phyloP scores from a whole-genome alignment of 2,797 vertebrate genomes.

The Karalla daura region DNA sequence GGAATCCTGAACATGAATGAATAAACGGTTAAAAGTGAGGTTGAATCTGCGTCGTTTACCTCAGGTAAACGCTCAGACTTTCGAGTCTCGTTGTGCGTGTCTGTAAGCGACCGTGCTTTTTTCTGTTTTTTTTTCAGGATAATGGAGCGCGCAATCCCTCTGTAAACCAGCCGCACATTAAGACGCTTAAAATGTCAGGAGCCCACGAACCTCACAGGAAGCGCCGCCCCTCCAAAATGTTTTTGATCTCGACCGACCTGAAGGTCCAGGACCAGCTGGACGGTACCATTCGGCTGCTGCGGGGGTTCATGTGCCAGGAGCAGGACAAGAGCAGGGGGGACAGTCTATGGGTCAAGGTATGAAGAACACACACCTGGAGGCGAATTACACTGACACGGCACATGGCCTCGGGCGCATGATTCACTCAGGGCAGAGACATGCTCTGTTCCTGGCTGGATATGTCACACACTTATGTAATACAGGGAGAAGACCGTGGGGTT shows the following conservation, averaged over 20 bases:
- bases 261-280: slow-evolving; percentile 81
- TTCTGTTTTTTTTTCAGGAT: neutral
- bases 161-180: neutral
- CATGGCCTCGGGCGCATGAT: too few relatives aligned
- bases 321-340: slow-evolving; percentile 72
- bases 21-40: slow-evolving; percentile 29
- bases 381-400: neutral
- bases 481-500: neutral
- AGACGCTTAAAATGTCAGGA: slow-evolving; percentile 72
- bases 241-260: slow-evolving; percentile 75
- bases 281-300: slow-evolving; percentile 77
- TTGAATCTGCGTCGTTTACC: slow-evolving; percentile 14
- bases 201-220: slow-evolving; percentile 65
- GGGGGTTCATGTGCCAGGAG: slow-evolving; percentile 81
- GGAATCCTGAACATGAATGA: neutral
- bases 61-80: neutral
- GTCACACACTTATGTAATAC: neutral
- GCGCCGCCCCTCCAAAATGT: slow-evolving; percentile 74
- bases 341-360: slow-evolving; percentile 80
- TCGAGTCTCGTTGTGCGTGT: neutral
- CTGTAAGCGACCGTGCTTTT: neutral
- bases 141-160: neutral
- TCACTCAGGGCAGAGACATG: neutral
- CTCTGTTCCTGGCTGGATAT: neutral
- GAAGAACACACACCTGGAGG: neutral